phyloP scores from a whole-genome alignment of 2,797 vertebrate species.

The Ceyx erithaca region DNA sequence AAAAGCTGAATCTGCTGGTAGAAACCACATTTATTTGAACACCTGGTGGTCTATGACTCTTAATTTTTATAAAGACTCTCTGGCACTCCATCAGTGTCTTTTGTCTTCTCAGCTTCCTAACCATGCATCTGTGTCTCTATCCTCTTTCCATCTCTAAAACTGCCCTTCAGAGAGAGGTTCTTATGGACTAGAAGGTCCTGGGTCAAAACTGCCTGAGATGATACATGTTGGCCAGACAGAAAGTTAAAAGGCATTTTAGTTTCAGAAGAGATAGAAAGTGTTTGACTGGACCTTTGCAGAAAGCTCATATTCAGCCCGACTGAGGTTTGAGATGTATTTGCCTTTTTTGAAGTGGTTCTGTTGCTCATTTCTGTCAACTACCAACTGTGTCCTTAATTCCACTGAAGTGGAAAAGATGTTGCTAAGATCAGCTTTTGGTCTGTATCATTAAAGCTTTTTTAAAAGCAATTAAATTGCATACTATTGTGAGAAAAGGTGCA shows the following conservation, averaged over 20 bases:
- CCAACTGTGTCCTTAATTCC: conserved; percentile 60
- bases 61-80: neutral
- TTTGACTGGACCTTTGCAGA: neutral
- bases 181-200: neutral
- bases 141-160: neutral
- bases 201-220: neutral
- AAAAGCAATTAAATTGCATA: conserved; percentile 69
- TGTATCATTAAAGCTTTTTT: conserved; percentile 50
- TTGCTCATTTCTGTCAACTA: conserved; percentile 25
- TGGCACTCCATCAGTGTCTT: neutral
- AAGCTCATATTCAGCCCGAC: neutral
- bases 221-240: neutral
- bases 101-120: neutral
- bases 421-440: conserved; percentile 58
- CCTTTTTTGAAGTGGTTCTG: conserved; percentile 48
- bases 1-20: conserved; percentile 8
- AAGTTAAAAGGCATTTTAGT: conserved; percentile 4
- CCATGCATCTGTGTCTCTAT: neutral
- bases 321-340: conserved; percentile 41
- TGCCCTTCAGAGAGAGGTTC: neutral
- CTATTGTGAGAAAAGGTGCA: conserved; percentile 52
- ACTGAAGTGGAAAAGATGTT: conserved; percentile 47
- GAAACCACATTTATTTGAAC: conserved; percentile 8
- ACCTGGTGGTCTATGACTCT: neutral
- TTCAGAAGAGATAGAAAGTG: neutral